Percentiles rank a stretch among this genome's conserved stretches.
These are phyloP conservation scores for Embidobia sp. DNA, from an alignment of 2,888 invertebrate species.

Conservation along the genomic window DNA sequence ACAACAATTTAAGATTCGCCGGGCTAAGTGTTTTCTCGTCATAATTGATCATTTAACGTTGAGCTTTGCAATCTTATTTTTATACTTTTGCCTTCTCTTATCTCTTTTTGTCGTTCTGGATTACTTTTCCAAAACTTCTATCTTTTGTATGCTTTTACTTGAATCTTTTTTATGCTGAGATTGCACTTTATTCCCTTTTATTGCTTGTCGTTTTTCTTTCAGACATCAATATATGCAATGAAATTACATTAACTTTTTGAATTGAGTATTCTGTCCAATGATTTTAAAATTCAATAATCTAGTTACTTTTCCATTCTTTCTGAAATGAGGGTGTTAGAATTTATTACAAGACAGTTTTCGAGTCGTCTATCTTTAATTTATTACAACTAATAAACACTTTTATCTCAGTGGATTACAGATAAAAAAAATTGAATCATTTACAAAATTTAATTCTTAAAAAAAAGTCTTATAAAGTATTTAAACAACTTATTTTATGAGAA, in stretches of 20 bases:
- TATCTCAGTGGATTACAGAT: no score
- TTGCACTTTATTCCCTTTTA: conserved; percentile 37
- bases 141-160: conserved; percentile 18
- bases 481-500: no score
- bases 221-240: conserved; percentile 29
- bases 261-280: not conserved
- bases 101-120: conserved; percentile 4
- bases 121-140: conserved; percentile 19
- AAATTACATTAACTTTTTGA: conserved; percentile 35
- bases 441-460: no score
- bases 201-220: conserved; percentile 26
- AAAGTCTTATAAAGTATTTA: no score
- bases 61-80: conserved; percentile 23
- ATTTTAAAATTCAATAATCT: not conserved
- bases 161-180: conserved; percentile 27
- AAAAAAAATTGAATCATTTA: no score
- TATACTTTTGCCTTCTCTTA: conserved; percentile 17
- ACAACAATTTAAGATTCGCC: not conserved
- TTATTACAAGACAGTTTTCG: no score
- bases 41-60: conserved; percentile 8
- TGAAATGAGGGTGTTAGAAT: no score
- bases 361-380: no score
- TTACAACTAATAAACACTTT: no score
- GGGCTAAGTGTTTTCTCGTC: conserved; percentile 8
- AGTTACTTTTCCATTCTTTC: no score